Conservation (phyloP, 2,113 vertebrate species). For the Paedocypris sp. region DNA sequence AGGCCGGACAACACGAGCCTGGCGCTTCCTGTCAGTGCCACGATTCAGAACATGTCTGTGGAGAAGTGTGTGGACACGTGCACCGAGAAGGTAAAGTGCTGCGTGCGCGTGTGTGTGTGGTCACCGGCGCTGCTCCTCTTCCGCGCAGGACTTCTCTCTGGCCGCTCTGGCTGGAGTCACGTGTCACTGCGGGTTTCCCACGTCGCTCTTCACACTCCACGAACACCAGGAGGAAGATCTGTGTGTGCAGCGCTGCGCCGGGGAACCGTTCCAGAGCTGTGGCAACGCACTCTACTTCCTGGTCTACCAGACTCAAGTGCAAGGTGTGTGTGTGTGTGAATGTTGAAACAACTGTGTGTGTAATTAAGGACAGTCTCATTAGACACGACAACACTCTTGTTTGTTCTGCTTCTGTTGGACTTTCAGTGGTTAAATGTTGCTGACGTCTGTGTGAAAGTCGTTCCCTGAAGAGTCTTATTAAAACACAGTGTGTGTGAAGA, state of each 20-base stretch:
- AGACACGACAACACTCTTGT: no score
- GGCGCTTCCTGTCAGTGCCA: conserved; percentile 67
- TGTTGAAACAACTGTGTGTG: no score
- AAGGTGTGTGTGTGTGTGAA: no score
- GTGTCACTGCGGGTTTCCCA: conserved; percentile 87
- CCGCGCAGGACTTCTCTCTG: conserved; percentile 77
- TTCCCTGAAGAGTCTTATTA: no score
- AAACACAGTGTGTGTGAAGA: no score
- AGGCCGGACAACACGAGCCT: conserved; percentile 76
- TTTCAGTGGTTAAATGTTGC: no score
- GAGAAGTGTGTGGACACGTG: conserved; percentile 94
- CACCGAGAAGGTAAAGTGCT: conserved; percentile 74
- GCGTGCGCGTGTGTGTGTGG: background rate
- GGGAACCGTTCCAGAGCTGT: conserved; percentile 86
- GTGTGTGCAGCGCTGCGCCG: conserved; percentile 74
- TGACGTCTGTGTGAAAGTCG: no score
- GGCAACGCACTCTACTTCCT: conserved; percentile 78
- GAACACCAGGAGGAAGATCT: conserved; percentile 81
- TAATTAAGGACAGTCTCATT: no score
- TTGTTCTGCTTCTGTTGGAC: no score
- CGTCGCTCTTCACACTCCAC: conserved; percentile 78
- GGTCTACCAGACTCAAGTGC: conserved; percentile 93
- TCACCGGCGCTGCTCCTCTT: background rate
- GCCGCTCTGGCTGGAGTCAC: conserved; percentile 71
- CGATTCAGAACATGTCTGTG: conserved; percentile 85